Evolutionary conservation across 2,797 vertebrate genomes (phyloP).

Genomic region (Sebastes alutus): DNA sequence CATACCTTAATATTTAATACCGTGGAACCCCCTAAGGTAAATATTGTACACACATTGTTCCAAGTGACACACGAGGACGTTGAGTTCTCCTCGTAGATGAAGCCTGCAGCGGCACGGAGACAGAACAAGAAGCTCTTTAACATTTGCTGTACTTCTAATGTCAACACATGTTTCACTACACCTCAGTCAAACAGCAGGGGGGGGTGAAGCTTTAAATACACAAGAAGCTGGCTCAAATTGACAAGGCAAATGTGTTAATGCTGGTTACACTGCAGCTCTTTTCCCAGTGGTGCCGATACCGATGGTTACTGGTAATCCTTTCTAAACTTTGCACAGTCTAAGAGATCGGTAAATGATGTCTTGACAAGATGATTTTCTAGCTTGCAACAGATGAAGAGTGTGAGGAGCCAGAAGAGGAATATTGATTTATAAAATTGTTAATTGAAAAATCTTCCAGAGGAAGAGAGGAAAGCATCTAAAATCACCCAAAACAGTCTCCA

Average conservation of each 20-base stretch:
- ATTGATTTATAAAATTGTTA: conserved; percentile 47
- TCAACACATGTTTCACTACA: not conserved
- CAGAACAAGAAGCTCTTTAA: not conserved
- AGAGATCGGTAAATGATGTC: conserved; percentile 1
- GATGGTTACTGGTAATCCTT: not conserved
- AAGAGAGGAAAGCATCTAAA: conserved; percentile 31
- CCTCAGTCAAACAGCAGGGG: not conserved
- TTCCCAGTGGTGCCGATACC: not conserved
- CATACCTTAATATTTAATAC: not conserved
- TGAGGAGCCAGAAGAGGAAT: not conserved
- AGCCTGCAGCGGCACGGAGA: not conserved
- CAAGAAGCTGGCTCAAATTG: not conserved
- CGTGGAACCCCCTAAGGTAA: not conserved
- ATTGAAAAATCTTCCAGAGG: conserved; percentile 38
- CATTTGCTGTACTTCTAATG: not conserved
- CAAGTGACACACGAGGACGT: not conserved
- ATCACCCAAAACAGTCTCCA: not conserved
- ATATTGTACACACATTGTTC: not conserved
- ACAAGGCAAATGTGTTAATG: not conserved
- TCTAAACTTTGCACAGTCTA: not conserved
- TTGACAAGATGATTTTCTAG: not conserved
- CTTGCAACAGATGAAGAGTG: not conserved
- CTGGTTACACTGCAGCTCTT: not conserved
- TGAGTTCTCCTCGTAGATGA: not conserved
- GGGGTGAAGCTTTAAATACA: not conserved